These are phyloP conservation scores for Drosophila sordidapex DNA, from an alignment of 2,888 invertebrate genomes.

Conservation along the genomic window DNA sequence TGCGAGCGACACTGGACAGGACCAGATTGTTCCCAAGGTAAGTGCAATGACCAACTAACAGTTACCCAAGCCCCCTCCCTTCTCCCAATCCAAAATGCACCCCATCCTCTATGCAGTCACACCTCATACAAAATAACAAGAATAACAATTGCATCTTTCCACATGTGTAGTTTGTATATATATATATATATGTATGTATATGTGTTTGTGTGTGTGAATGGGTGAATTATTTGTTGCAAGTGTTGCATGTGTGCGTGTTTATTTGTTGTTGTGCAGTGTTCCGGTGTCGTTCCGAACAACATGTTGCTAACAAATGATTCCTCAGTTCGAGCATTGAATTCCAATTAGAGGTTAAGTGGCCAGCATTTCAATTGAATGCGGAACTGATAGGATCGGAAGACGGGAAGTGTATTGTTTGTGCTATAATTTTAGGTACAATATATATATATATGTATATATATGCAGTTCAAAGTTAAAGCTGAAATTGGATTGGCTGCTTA, in stretches of 20 bases:
- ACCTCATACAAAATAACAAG: slow-evolving; percentile 33
- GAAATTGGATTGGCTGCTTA: neutral
- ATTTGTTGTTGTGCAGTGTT: slow-evolving; percentile 32
- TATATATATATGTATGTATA: neutral
- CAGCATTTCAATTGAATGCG: neutral
- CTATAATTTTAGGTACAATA: neutral
- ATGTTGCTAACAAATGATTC: slow-evolving; percentile 61
- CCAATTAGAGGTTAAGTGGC: slow-evolving; percentile 40
- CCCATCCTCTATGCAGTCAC: neutral
- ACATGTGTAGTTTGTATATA: neutral
- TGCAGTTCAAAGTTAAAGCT: neutral
- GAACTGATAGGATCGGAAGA: no score
- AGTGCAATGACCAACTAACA: slow-evolving; percentile 62
- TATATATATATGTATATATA: neutral
- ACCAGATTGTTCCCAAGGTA: slow-evolving; percentile 97
- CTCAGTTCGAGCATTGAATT: slow-evolving; percentile 54
- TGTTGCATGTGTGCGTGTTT: slow-evolving; percentile 30
- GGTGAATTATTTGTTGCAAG: slow-evolving; percentile 44
- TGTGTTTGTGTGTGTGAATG: slow-evolving; percentile 11
- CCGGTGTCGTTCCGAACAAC: slow-evolving; percentile 47
- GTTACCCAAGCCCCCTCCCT: neutral
- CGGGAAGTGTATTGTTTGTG: neutral
- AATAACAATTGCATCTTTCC: slow-evolving; percentile 43
- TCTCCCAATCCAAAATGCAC: neutral
- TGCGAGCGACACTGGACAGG: slow-evolving; percentile 98